Evolutionary conservation across 2,888 invertebrate species (phyloP), one percentile per base, ranked within the genome.

Genomic region (Stenolophus ochropezus): DNA sequence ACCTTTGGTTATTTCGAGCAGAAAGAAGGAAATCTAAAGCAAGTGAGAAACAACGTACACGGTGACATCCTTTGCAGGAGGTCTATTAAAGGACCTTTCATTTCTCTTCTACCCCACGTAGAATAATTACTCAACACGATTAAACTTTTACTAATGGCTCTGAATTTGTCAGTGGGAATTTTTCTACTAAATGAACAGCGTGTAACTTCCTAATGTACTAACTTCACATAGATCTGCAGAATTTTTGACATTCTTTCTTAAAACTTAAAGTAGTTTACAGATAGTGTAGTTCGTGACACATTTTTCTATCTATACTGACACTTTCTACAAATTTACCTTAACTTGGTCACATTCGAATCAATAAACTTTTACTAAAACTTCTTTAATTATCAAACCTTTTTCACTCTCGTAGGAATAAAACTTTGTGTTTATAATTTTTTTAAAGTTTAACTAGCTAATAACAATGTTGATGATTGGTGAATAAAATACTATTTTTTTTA

Each of bases 121-220:
- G 74, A 53, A 75, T 53, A 53, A 75, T 75, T 75, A 75, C 53
- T 53, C 53, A 53, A 75, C 74, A 75, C 74, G 74, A 75, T 25
- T 75, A 75, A 53, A 75, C 74, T 75, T 75, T 47, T 53, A 75
- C 74, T 75, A 75, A 75, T 75, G 74, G 27, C 18, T 16, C 33
- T 23, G 25, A 75, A 75, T 75, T 23, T 25, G 42, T 51, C 53
- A 53, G 51, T 16, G 25, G 51, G 23, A 51, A 23, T 75, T 53
- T 75, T 75, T 75, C 33, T 74, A 16, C 25, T 27, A 27, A 65
- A 27, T 27, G 2, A 65, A 65, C 33, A 42, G 8, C 4, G 11
- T 42, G 11, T 11, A 42, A 3, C 33, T 42, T 42, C 11, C 2
- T 42, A 42, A 42, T 42, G 11, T 42, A n/a, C n/a, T 42, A 42